Evolutionary conservation across 2,888 invertebrate species (phyloP).

Genomic region (Coenonympha arcania): DNA sequence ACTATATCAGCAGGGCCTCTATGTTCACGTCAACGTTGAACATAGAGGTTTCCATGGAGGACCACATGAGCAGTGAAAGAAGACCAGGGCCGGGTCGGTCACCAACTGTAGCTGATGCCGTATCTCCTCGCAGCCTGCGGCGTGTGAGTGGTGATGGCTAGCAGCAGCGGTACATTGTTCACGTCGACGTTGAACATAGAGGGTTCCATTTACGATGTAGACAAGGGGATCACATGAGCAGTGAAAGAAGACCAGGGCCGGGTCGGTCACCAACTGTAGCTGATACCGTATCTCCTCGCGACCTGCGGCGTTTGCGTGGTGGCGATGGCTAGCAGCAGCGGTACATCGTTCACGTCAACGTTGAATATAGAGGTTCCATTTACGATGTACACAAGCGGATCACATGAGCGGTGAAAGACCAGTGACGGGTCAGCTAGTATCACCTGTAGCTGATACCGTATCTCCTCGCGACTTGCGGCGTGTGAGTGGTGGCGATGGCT

Average conservation of each 20-base stretch:
- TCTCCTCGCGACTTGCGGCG: slow-evolving; percentile 88
- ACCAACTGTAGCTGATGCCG: slow-evolving; percentile 79
- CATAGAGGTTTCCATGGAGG: too few relatives aligned
- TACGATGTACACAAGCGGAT: too few relatives aligned
- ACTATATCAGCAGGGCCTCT: slow-evolving; percentile 87
- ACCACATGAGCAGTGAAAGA: too few relatives aligned
- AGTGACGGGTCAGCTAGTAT: slow-evolving; percentile 76
- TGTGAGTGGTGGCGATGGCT: slow-evolving; percentile 90
- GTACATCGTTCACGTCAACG: slow-evolving; percentile 89
- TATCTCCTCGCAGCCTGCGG: slow-evolving; percentile 86
- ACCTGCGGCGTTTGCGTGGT: slow-evolving; percentile 90
- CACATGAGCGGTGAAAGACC: too few relatives aligned
- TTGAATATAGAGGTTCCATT: too few relatives aligned
- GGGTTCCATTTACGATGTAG: too few relatives aligned
- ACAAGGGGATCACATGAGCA: too few relatives aligned
- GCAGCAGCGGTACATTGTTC: slow-evolving; percentile 87
- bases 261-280: slow-evolving; percentile 68
- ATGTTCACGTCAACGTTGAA: too few relatives aligned
- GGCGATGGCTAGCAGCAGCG: slow-evolving; percentile 87
- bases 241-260: too few relatives aligned
- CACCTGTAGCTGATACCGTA: slow-evolving; percentile 86
- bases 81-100: too few relatives aligned
- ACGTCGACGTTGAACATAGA: slow-evolving; percentile 87
- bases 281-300: slow-evolving; percentile 84
- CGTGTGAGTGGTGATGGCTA: slow-evolving; percentile 90